Evolutionary conservation across 2,888 invertebrate genomes (phyloP).

Genomic region (Adela reaumurella): DNA sequence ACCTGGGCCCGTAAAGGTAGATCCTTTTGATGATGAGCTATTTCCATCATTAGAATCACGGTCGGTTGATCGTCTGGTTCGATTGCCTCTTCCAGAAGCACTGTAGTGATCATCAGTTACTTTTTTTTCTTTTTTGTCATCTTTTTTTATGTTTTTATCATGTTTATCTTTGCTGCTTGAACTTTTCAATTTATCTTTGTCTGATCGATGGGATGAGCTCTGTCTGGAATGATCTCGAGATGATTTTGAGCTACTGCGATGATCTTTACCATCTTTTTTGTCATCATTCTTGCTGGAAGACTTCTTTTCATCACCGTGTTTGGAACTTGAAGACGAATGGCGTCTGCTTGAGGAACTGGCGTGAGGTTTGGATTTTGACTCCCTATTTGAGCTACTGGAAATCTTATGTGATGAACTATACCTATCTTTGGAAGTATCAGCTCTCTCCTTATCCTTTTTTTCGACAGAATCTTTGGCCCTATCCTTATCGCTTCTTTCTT

Average conservation of each 20-base stretch:
- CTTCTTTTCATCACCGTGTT: conserved; percentile 35
- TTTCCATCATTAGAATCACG: conserved; percentile 75
- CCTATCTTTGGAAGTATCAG: conserved; percentile 38
- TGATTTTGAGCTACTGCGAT: conserved; percentile 17
- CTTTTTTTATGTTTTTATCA: conserved; percentile 32
- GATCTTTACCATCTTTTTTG: conserved; percentile 18
- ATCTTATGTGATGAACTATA: conserved; percentile 30
- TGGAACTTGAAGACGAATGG: conserved; percentile 23
- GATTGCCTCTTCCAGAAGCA: conserved; percentile 59
- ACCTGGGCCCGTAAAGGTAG: conserved; percentile 26
- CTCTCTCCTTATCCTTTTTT: conserved; percentile 27
- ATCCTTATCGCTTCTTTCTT: conserved; percentile 25
- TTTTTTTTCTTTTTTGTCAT: conserved; percentile 47
- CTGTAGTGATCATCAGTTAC: conserved; percentile 69
- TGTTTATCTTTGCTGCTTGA: conserved; percentile 33
- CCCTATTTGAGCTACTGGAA: conserved; percentile 26
- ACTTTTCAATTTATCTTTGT: conserved; percentile 36
- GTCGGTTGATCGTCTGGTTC: conserved; percentile 70
- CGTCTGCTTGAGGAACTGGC: conserved; percentile 25
- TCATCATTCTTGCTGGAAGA: conserved; percentile 35
- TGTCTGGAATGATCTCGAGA: conserved; percentile 27
- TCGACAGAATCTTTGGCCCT: background rate
- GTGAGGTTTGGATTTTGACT: conserved; percentile 32
- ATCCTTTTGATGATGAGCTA: conserved; percentile 48
- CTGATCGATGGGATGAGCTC: conserved; percentile 31